Conservation (phyloP, 2,113 vertebrate species). For the Trogon surrucura region DNA sequence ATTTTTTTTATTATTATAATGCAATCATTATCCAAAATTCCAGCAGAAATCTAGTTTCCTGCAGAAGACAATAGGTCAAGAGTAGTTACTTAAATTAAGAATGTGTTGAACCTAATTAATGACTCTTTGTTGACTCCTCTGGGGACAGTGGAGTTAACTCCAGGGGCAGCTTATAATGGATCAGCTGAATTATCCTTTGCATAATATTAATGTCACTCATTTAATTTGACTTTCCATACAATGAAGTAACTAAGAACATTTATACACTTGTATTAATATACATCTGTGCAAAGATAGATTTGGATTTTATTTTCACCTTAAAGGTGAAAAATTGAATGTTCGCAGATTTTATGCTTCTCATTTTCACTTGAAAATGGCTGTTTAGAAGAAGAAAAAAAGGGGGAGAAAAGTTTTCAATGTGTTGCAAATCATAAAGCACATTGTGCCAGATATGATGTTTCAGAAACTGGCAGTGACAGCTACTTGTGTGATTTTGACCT, state of each 20-base stretch:
- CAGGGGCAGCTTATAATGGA: fast-evolving
- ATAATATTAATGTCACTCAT: neutral
- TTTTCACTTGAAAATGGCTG: neutral
- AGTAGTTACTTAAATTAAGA: neutral
- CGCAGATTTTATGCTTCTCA: neutral
- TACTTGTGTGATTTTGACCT: neutral
- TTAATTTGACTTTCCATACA: neutral
- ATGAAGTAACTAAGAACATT: neutral
- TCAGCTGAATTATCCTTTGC: neutral
- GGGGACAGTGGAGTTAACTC: neutral
- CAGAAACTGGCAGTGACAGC: neutral
- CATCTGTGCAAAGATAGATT: neutral
- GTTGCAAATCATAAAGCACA: neutral
- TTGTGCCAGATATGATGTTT: neutral
- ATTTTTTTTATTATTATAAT: neutral
- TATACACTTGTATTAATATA: neutral
- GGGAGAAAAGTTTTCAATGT: neutral
- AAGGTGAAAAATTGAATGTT: neutral
- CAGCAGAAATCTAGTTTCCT: neutral
- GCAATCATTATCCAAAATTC: neutral
- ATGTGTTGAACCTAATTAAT: neutral
- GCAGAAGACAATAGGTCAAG: neutral
- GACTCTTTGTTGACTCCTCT: neutral
- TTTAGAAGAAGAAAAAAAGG: neutral
- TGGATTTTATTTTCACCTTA: neutral